Evolutionary conservation across 1,140 invertebrate genomes (phyloP), one percentile per base, ranked within the genome.

Genomic region (Neodiprion pinetum): DNA sequence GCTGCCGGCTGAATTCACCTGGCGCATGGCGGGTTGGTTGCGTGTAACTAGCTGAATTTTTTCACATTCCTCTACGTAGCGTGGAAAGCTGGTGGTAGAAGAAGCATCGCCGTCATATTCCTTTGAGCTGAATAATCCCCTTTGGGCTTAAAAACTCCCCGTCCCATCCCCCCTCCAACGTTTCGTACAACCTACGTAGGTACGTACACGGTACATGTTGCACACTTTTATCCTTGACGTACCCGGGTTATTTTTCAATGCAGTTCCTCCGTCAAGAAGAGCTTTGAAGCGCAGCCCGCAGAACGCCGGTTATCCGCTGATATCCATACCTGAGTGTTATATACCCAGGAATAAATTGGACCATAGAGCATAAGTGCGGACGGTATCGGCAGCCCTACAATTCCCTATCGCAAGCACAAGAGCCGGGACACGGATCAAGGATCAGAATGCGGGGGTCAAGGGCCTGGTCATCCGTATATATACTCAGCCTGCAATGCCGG

Each of bases 61-160:
- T 40, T 40, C 28, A 40, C 28, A 40, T 40, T 40, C 28, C 28
- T 65, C 17, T 53, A 17, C 50, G 48, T 21, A 48, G 50, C 49
- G 28, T 50, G 71, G 67, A 72, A 72, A 28, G 71, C 53, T 65
- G 67, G 71, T 72, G 67, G 71, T 72, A 65, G 67, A 72, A 72
- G 47, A 72, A 65, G 61, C 50, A 49, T 72, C 28, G 28, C 28
- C 28, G 28, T 40, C 28, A 40, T 40, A 40, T 40, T 40, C 28
- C 28, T 40, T 40, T 40, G 28, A 40, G 28, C 28, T 40, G 28
- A 40, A 40, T 5, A 40, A 40, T 40, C 28, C 28, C 28, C 28
- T 40, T 40, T 40, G 28, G 28, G 28, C 28, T 40, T 1, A 40
- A 40, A 40, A 40, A 40, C 5, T 40, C 28, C 5, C 28, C 28